Evolutionary conservation across 2,113 vertebrate genomes (phyloP).

Genomic region (Brachypteracias leptosomus): DNA sequence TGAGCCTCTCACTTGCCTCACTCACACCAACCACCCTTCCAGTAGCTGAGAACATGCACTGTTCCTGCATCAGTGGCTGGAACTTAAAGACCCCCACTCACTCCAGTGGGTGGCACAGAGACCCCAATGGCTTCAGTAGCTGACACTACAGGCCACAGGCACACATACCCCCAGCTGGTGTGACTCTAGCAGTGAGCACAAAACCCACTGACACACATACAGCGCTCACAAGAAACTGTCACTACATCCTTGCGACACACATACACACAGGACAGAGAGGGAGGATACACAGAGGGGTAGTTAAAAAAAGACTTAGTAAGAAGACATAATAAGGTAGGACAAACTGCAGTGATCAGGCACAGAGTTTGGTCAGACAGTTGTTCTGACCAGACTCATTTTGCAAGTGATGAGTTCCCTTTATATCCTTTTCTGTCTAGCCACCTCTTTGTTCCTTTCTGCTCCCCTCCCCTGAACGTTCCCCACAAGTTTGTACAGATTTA

Average conservation of each 20-base stretch:
- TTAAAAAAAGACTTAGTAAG: neutral
- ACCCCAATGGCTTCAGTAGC: neutral
- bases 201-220: neutral
- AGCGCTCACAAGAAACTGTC: neutral
- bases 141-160: neutral
- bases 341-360: neutral
- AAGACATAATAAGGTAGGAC: neutral
- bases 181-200: neutral
- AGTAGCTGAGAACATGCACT: neutral
- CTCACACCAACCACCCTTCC: neutral
- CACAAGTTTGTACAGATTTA: accelerated
- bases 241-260: neutral
- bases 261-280: accelerated
- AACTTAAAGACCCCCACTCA: neutral
- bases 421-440: neutral
- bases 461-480: neutral
- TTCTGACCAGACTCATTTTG: neutral
- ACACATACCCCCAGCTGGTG: neutral
- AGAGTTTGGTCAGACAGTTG: neutral
- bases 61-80: neutral
- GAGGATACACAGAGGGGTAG: neutral
- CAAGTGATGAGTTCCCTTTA: neutral
- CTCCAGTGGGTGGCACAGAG: neutral
- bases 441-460: neutral
- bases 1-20: neutral